Base-by-base conservation (phyloP, 1,140 invertebrate genomes). In the Macrobrachium nipponense region DNA sequence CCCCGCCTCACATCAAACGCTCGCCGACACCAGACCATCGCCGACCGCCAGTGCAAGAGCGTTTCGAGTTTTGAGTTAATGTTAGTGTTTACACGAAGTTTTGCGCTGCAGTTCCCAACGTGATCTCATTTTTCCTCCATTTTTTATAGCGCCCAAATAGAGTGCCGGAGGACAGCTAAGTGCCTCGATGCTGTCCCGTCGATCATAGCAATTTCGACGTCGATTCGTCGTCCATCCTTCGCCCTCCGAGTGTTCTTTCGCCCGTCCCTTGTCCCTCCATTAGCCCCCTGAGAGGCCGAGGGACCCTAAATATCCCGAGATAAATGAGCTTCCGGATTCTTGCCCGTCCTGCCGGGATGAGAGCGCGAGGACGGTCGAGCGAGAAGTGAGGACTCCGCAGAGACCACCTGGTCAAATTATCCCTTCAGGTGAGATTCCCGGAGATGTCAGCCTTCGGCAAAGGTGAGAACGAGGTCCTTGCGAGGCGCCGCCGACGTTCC, bases 41-140 rank as follows among this genome's bases (percentile, higher is more conserved):
- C 77, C 66, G 77, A 80, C 83, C 77, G 77, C 58, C 83, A 80
- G 77, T 80, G 58, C 80, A 86, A 66, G 75, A 62, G 77, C 77
- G 83, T 86, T 86, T 86, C 83, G 83, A 86, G 83, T 86, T 86
- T 86, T 86, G 83, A 86, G 77, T 86, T 86, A 86, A 86, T 86
- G 83, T 66, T 86, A 72, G 83, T 86, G 83, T 86, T 86, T 86
- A 86, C 83, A 80, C 73, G 83, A 86, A 86, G 77, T 86, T 86
- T 86, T 80, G 83, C 83, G 83, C 83, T 79, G 83, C 77, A 73
- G 76, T 80, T 80, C 64, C 58, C 43, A 20, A 75, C 14, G 36
- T n/a, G 59, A 72, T 23, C 70, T 62, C 61, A 51, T 70, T 79
- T 85, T 80, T 80, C 60, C 20, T 62, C 7, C 62, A n/a, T 17